A percentile compares a stretch with the other conserved stretches of the same genome.
phyloP scores from a whole-genome alignment of 2,888 invertebrate genomes.

The Pristionchus arcanus region DNA sequence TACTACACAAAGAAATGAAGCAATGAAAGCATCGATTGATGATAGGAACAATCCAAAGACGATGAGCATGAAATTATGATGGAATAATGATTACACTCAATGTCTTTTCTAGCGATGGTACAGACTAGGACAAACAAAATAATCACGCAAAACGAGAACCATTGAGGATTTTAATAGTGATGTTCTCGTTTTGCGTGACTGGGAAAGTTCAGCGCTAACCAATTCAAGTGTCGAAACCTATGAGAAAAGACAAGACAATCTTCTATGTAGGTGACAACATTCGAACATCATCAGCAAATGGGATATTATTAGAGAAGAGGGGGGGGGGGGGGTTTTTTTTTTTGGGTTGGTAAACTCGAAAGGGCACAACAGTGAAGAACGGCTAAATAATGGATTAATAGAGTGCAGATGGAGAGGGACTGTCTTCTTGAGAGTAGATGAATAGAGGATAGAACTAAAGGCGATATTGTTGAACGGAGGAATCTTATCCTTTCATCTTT shows the following conservation, averaged over 20 bases:
- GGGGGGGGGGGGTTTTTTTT: not conserved
- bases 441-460: not conserved
- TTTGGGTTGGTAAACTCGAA: constrained; percentile 1
- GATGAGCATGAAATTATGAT: not conserved
- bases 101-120: constrained; percentile 23
- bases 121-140: not conserved
- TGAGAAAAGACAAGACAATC: not conserved
- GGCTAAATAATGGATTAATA: not conserved
- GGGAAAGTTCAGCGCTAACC: not conserved
- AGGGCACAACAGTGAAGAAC: not conserved
- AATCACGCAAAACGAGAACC: constrained; percentile 16
- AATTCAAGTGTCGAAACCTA: not conserved
- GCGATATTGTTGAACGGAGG: not conserved
- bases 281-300: not conserved
- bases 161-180: constrained; percentile 28
- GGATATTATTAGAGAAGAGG: not conserved
- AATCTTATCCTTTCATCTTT: not conserved
- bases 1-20: not conserved
- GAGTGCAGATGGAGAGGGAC: not conserved
- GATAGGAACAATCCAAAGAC: not conserved
- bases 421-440: not conserved
- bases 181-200: not conserved
- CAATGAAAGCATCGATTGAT: not conserved
- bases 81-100: not conserved
- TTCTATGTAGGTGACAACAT: not conserved